Base-by-base conservation (phyloP, 2,113 vertebrate species). In the Holacanthus passer region DNA sequence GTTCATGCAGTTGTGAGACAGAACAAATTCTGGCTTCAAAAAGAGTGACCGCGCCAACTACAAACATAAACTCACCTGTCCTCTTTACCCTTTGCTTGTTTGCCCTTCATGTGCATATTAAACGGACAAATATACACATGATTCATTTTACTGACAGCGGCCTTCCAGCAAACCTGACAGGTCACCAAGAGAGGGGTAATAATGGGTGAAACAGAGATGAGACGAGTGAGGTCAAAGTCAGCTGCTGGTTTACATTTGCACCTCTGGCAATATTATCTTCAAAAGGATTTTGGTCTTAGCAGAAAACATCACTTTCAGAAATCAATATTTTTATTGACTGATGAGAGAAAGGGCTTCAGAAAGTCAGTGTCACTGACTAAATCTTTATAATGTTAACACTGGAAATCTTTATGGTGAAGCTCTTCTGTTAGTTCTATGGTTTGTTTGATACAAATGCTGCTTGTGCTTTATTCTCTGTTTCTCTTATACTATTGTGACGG, bases 311-410 rank as follows among this genome's bases (percentile, higher is more conserved):
- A 47, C 19, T 71, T 29, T 66, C 11, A 50, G 53, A 19, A 73
- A 29, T 83, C 48, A 47, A 39, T 69, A 14, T 64, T 66, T 39
- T n/a, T 32, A 84, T 62, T 75, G 73, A 76, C 24, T 68, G 2
- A 5, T 37, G 14, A 22, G 31, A 60, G 20, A 55, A 27, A 20
- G 37, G 31, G 9, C 35, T 50, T 50, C 20, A 22, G 48, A 22
- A 74, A 71, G 24, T 43, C 20, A 24, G 1, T 71, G n/a, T 55
- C 45, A 73, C 6, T 45, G 72, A 50, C 37, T 84, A 27, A 8
- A 31, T 65, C 53, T 47, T 79, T 52, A 39, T n/a, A 22, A 20
- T 59, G 19, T 9, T 53, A 59, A 77, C 20, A 47, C 35, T 37
- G 29, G 17, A 52, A 12, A 19, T 41, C 8, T 48, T 58, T 12